Evolutionary conservation across 1,140 invertebrate genomes (phyloP).

Genomic region (Cotesia typhae): DNA sequence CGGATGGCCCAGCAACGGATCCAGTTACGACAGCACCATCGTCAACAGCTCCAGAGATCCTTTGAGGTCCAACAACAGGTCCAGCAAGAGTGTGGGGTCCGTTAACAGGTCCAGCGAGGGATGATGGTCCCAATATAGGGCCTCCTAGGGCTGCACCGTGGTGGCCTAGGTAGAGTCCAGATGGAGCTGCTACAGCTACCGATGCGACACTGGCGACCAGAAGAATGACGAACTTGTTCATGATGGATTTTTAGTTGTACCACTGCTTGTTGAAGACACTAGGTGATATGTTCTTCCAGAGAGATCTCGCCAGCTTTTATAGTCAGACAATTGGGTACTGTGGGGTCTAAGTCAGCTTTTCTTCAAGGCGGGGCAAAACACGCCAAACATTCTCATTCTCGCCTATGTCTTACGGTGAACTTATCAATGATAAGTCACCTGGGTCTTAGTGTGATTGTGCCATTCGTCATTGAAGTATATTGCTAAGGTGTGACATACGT

Average conservation of each 20-base stretch:
- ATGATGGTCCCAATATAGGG: constrained; percentile 51
- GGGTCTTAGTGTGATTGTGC: constrained; percentile 39
- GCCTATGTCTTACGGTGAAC: constrained; percentile 41
- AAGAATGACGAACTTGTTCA: constrained; percentile 52
- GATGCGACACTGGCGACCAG: constrained; percentile 51
- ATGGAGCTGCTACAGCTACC: constrained; percentile 55
- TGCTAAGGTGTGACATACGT: constrained; percentile 26
- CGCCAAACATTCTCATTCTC: constrained; percentile 56
- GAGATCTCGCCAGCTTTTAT: constrained; percentile 54
- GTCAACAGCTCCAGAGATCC: constrained; percentile 60
- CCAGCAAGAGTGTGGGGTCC: constrained; percentile 55
- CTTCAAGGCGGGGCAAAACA: constrained; percentile 58
- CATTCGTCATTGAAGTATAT: constrained; percentile 47
- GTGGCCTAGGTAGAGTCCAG: constrained; percentile 46
- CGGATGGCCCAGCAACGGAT: constrained; percentile 58
- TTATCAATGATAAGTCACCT: constrained; percentile 52
- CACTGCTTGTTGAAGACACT: constrained; percentile 38
- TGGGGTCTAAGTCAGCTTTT: constrained; percentile 6
- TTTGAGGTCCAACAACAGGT: constrained; percentile 56
- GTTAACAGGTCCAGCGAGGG: constrained; percentile 50
- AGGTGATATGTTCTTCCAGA: constrained; percentile 51
- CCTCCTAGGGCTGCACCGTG: constrained; percentile 51
- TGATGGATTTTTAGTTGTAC: constrained; percentile 37
- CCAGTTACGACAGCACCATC: constrained; percentile 60
- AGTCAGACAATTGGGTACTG: constrained; percentile 43